A percentile compares a stretch with the other conserved stretches of the same genome.
Evolutionary conservation across 2,888 invertebrate genomes (phyloP).

Genomic region (Ophonus ardosiacus): DNA sequence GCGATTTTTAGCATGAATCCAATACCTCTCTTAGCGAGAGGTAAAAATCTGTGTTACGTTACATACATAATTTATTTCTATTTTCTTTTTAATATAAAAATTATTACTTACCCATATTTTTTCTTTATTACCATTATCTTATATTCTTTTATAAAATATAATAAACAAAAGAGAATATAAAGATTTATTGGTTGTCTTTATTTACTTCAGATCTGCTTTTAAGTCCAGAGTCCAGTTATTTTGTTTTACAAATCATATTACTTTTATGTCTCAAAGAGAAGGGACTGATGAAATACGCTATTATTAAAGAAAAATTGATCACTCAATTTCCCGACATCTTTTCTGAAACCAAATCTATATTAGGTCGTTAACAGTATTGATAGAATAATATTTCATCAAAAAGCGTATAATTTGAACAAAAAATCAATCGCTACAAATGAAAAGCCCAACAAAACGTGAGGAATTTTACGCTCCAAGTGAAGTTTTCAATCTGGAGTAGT

Average conservation of each 20-base stretch:
- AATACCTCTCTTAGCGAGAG: too few species aligned
- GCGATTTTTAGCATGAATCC: too few species aligned
- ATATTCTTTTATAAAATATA: neutral
- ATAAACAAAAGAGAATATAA: neutral
- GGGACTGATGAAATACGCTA: neutral
- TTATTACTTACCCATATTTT: too few species aligned
- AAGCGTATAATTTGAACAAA: constrained; percentile 7
- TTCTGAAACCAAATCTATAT: constrained; percentile 28
- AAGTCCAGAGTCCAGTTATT: constrained; percentile 12
- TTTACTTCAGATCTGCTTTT: neutral
- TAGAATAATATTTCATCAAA: constrained; percentile 35
- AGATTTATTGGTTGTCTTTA: neutral
- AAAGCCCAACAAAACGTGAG: neutral
- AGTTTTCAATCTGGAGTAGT: constrained; percentile 45
- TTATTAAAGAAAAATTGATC: constrained; percentile 5
- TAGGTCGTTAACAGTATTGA: neutral
- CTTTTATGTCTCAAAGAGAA: neutral
- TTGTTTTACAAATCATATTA: constrained; percentile 19
- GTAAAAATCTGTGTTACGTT: too few species aligned
- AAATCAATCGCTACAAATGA: constrained; percentile 28
- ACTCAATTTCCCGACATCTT: constrained; percentile 24
- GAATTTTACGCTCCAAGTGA: neutral
- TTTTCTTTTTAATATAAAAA: too few species aligned
- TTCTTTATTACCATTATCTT: too few species aligned
- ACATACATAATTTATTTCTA: too few species aligned